Evolutionary conservation across 2,888 invertebrate genomes (phyloP), one percentile per base, ranked within the genome.

Genomic region (Embidobia sp.): DNA sequence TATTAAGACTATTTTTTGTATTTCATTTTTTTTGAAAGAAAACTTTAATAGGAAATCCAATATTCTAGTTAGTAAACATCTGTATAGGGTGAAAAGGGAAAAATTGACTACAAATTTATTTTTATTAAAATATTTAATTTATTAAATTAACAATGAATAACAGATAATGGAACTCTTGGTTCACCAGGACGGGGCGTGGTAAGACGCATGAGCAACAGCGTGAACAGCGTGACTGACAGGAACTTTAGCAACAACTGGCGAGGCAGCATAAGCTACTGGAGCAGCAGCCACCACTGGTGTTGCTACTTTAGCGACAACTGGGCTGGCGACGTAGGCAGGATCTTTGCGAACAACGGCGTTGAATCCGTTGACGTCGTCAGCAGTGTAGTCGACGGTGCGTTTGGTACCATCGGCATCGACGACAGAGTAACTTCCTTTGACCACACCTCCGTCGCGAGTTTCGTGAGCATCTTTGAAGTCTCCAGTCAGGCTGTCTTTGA

Each of bases 371-470:
- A 82, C 70, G 16, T 76, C 26, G 44, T 83, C 84, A 46, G 83
- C 83, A 35, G 83, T 83, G 79, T 84, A 84, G 31, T 83, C 81
- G 49, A 86, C 86, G 42, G 81, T 82, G 13, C 86, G 75, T 1
- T 83, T 77, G 22, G 77, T 82, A 13, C 85, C 85, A 35, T 86
- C 85, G 8, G 84, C 67, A 18, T 85, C 85, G 44, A 85, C 75
- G 13, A 86, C 77, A n/a, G 80, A 80, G 78, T 86, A 86, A 40
- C 85, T 85, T 5, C 85, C 85, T 51, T 82, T 77, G 5, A 85
- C 85, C n/a, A 83, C 31, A 44, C 84, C 84, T 11, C 85, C 85
- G 46, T 77, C 61, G 61, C 85, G 78, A 1, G 74, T 79, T 53
- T 82, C 82, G 51, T 74, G 74, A 10, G 79, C 79, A 5, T 72